These are phyloP conservation scores for Bibio marci DNA, from an alignment of 2,888 invertebrate genomes.

Conservation along the genomic window DNA sequence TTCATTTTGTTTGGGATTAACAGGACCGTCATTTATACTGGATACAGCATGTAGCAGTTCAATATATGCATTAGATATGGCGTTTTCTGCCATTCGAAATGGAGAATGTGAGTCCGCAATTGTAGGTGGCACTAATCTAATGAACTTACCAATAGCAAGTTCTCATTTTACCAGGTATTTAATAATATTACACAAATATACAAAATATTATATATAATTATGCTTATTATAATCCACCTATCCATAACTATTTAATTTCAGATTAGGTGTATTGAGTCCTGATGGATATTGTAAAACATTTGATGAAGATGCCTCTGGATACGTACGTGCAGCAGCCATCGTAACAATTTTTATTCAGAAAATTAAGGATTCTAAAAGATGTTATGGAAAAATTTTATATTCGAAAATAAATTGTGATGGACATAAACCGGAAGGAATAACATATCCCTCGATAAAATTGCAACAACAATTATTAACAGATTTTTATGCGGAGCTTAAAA, in stretches of 20 bases:
- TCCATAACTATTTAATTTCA: conserved; percentile 13
- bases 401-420: background rate
- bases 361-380: conserved; percentile 36
- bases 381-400: conserved; percentile 45
- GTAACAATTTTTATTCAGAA: conserved; percentile 33
- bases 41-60: conserved; percentile 96
- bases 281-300: conserved; percentile 85
- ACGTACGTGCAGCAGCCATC: conserved; percentile 31
- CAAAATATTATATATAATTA: too few species aligned
- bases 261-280: conserved; percentile 58
- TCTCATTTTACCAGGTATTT: conserved; percentile 62
- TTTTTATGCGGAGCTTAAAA: conserved; percentile 31
- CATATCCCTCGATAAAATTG: conserved; percentile 16
- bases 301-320: conserved; percentile 38
- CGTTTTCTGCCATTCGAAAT: conserved; percentile 53
- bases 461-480: conserved; percentile 27
- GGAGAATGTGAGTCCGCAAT: conserved; percentile 80
- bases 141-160: conserved; percentile 73
- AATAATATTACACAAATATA: too few species aligned
- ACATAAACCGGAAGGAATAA: conserved; percentile 12
- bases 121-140: conserved; percentile 73
- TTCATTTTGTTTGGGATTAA: conserved; percentile 73
- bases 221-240: too few species aligned
- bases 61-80: conserved; percentile 70
- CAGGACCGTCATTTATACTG: conserved; percentile 73